Conservation (phyloP, 2,113 vertebrate genomes). For the Seriola aureovittata region DNA sequence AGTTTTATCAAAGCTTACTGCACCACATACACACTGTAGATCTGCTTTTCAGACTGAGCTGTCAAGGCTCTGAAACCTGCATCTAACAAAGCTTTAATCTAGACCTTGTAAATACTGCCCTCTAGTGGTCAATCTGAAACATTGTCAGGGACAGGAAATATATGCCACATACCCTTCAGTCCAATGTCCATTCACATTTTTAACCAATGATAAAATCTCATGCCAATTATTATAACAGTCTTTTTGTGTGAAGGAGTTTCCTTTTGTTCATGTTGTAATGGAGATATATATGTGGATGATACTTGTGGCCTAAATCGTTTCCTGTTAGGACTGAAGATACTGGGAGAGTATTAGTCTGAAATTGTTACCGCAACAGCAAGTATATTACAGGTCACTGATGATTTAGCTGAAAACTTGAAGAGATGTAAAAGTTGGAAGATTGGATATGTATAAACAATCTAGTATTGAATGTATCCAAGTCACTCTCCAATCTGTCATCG, state of each 20-base stretch:
- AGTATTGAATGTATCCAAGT: background rate
- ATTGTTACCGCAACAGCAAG: background rate
- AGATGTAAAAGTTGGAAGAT: background rate
- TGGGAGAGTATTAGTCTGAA: too few species aligned
- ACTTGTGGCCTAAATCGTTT: background rate
- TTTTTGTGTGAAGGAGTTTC: background rate
- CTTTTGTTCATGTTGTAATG: background rate
- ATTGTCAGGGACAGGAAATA: background rate
- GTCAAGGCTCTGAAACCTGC: background rate
- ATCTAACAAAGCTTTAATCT: background rate
- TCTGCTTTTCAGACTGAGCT: background rate
- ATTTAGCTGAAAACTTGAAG: background rate
- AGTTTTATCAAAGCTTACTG: background rate
- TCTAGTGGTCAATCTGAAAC: conserved; percentile 67
- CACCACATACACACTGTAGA: background rate
- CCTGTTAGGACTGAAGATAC: too few species aligned
- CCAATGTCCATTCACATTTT: background rate
- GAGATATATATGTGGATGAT: background rate
- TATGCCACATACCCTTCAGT: too few species aligned
- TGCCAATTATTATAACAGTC: background rate
- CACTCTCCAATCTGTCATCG: too few species aligned
- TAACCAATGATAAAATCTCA: background rate
- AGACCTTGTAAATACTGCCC: conserved; percentile 72
- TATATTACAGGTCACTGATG: background rate
- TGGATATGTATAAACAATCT: background rate